Evolutionary conservation across 2,797 vertebrate species (phyloP), one percentile per base, ranked within the genome.

Genomic region (Alauda arvensis): DNA sequence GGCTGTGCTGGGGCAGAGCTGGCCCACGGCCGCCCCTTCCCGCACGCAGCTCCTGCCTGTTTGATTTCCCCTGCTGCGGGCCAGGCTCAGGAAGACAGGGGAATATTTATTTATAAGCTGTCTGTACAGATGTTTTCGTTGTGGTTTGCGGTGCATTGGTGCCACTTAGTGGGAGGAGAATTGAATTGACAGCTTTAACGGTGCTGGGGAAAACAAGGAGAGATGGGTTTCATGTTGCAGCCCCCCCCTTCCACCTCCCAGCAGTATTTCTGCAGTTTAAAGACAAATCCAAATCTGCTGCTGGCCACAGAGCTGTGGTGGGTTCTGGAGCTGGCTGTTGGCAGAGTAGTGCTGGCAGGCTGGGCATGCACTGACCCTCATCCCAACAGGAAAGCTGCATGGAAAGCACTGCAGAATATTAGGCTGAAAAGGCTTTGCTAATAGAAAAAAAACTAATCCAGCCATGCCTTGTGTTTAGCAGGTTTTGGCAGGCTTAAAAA

Each of bases 131-230:
- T 94, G 91, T 93, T 94, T 93, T 94, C 85, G 0, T 94, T 85
- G 87, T 90, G 94, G 95, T 95, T 94, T 92, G 95, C 45, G 94
- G 96, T 96, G 93, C 95, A 93, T 95, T 97, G 95, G 96, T 97
- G 96, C 96, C 96, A 94, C 96, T 96, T 96, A 96, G 96, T 96
- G 96, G 96, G 96, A 85, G 95, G 94, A 97, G 92, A 95, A 96
- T 86, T 90, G 95, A 96, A 96, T 93, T 95, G 95, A 96, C 95
- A 74, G 78, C 85, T 93, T 87, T 67, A 85, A 83, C 74, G 6
- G 83, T 34, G 28, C 81, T 82, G 87, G 83, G 87, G 91, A 89
- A 85, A 87, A 84, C 34, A 66, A 56, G 79, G 46, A 83, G 87
- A 91, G 57, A 55, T 3, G 17, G 66, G 83, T 87, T 93, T 87